Conservation (phyloP, 1,140 invertebrate species). For the Drosophila ironensis region DNA sequence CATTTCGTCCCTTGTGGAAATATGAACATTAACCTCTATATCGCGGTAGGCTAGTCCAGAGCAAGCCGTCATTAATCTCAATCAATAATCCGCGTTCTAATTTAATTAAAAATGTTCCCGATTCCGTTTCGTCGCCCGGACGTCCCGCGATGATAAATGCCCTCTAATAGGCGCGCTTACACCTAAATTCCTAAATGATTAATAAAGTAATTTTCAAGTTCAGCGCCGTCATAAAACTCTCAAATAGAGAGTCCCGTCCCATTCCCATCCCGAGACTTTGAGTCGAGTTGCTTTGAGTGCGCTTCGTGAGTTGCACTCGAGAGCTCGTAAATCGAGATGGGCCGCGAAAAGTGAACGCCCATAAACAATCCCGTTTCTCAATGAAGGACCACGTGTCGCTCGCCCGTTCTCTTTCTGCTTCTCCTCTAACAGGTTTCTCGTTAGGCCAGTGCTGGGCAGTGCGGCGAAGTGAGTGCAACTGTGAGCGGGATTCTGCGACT, state of each 20-base stretch:
- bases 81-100: conserved; percentile 9
- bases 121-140: conserved; percentile 1
- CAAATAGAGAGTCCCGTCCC: conserved; percentile 7
- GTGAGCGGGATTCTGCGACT: not conserved
- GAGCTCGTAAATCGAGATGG: conserved; percentile 64
- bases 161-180: conserved; percentile 61
- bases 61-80: conserved; percentile 7
- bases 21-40: no score
- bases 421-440: conserved; percentile 78
- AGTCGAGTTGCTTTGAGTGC: conserved; percentile 15
- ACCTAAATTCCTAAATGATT: conserved; percentile 72
- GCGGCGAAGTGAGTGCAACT: not conserved
- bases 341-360: conserved; percentile 72
- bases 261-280: no score
- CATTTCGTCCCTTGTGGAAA: no score
- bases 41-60: not conserved
- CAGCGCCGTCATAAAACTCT: conserved; percentile 51
- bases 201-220: conserved; percentile 80
- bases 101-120: conserved; percentile 26
- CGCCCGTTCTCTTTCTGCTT: conserved; percentile 11
- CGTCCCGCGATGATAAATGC: conserved; percentile 51
- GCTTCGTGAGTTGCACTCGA: conserved; percentile 22
- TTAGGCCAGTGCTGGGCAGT: conserved; percentile 59
- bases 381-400: conserved; percentile 72
- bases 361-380: conserved; percentile 79